Evolutionary conservation across 1,140 invertebrate genomes (phyloP).

Genomic region (Lysiphlebus fabarum): DNA sequence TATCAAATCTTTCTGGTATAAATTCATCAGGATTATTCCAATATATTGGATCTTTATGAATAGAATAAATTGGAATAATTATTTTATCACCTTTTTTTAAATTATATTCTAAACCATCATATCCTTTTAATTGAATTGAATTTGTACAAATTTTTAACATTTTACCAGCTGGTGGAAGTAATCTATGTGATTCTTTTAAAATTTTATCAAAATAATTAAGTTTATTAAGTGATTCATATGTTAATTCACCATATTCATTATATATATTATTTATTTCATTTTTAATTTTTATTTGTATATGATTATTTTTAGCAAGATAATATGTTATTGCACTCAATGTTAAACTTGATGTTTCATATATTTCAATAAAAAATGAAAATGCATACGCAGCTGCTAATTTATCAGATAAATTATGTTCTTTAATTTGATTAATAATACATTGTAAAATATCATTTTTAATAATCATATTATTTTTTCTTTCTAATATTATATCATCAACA

Average conservation of each 20-base stretch:
- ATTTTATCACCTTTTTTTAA: constrained; percentile 37
- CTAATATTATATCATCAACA: constrained; percentile 18
- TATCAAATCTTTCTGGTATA: constrained; percentile 64
- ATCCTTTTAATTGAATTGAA: constrained; percentile 34
- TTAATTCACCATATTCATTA: constrained; percentile 52
- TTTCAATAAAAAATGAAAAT: constrained; percentile 43
- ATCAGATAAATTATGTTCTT: constrained; percentile 19
- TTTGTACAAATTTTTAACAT: constrained; percentile 39
- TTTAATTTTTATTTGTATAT: constrained; percentile 53
- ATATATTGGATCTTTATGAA: constrained; percentile 54
- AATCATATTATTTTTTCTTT: constrained; percentile 6
- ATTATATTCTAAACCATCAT: constrained; percentile 26
- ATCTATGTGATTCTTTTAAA: constrained; percentile 49
- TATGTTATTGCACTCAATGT: constrained; percentile 36
- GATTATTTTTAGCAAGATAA: constrained; percentile 46
- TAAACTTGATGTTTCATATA: constrained; percentile 56
- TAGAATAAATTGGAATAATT: constrained; percentile 39
- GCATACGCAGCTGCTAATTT: constrained; percentile 26
- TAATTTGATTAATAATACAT: constrained; percentile 25
- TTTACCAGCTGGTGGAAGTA: constrained; percentile 37
- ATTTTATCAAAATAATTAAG: constrained; percentile 60
- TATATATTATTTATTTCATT: constrained; percentile 52
- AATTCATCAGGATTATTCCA: constrained; percentile 64
- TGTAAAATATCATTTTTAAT: constrained; percentile 36
- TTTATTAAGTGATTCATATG: constrained; percentile 59